Evolutionary conservation across 2,113 vertebrate species (phyloP).

Genomic region (Amazona vittata): DNA sequence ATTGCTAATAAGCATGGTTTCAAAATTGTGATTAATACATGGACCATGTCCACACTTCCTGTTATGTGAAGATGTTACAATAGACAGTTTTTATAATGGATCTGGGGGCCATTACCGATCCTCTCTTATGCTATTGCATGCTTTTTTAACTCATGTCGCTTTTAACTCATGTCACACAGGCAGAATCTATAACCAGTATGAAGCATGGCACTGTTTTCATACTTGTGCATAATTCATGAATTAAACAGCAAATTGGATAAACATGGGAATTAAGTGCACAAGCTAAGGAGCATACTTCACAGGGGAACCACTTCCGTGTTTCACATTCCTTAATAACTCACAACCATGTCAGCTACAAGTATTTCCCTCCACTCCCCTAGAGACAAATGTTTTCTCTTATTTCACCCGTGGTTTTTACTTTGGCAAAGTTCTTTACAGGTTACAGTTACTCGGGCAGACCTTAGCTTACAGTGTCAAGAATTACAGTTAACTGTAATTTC

Average conservation of each 20-base stretch:
- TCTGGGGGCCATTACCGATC: not conserved
- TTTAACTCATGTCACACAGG: not conserved
- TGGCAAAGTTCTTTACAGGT: not conserved
- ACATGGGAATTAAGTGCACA: not conserved
- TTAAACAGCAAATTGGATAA: not conserved
- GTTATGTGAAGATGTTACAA: not conserved
- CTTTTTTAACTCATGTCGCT: not conserved
- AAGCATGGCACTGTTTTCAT: not conserved
- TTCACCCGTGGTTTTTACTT: not conserved
- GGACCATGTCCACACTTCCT: not conserved
- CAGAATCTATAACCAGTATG: not conserved
- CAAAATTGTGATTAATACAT: not conserved
- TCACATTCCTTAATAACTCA: not conserved
- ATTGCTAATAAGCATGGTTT: not conserved
- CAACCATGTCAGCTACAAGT: not conserved
- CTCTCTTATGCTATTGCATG: not conserved
- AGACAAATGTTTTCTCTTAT: not conserved
- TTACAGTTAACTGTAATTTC: not conserved
- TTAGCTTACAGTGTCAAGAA: not conserved
- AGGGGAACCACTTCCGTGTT: not conserved
- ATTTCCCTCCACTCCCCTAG: not conserved
- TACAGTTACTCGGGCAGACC: not conserved
- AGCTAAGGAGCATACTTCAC: not conserved
- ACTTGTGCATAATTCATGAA: not conserved
- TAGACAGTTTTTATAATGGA: not conserved